Conservation (phyloP, 2,888 invertebrate species). For the Monochamus alternatus region DNA sequence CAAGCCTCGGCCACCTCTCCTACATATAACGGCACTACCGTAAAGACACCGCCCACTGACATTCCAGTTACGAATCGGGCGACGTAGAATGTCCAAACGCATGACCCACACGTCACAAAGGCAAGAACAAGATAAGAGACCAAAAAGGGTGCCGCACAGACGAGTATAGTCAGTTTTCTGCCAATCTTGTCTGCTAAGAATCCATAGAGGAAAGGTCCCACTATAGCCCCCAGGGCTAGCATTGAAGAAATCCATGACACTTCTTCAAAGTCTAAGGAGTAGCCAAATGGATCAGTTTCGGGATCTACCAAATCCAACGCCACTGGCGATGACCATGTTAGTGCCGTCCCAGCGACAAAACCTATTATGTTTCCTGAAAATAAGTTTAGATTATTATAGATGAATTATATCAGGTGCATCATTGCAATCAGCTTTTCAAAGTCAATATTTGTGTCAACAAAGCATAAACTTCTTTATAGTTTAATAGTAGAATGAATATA, state of each 20-base stretch:
- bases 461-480: too few species aligned
- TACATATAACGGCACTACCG: conserved; percentile 87
- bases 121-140: conserved; percentile 65
- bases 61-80: conserved; percentile 39
- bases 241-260: conserved; percentile 72
- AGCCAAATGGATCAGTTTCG: conserved; percentile 61
- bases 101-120: neutral
- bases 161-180: conserved; percentile 78
- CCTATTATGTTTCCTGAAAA: conserved; percentile 14
- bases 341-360: conserved; percentile 64
- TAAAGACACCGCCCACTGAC: conserved; percentile 76
- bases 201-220: conserved; percentile 80
- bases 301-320: conserved; percentile 44
- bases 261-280: conserved; percentile 62
- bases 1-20: conserved; percentile 89
- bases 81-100: conserved; percentile 26
- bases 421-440: too few species aligned
- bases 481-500: too few species aligned
- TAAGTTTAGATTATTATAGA: neutral
- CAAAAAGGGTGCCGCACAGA: conserved; percentile 77
- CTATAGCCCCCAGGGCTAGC: conserved; percentile 68
- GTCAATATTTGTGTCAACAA: too few species aligned
- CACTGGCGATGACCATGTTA: conserved; percentile 68
- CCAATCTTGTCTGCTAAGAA: conserved; percentile 77
- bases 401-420: too few species aligned